phyloP scores from a whole-genome alignment of 2,113 vertebrate species.

The Empidonax traillii region DNA sequence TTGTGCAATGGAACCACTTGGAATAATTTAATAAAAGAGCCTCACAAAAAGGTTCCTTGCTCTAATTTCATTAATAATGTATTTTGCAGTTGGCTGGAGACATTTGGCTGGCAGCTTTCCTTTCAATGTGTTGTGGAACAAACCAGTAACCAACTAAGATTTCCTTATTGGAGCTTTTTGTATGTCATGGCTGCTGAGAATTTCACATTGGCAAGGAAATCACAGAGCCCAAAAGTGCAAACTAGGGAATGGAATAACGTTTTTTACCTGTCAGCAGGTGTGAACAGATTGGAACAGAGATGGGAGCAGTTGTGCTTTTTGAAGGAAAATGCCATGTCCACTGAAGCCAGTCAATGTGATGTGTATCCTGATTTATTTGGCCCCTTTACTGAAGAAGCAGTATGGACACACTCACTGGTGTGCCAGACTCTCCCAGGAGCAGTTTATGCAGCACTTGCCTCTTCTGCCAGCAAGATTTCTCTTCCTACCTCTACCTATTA shows the following conservation, averaged over 20 bases:
- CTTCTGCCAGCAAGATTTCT: neutral
- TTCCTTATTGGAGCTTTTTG: neutral
- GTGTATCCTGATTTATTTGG: neutral
- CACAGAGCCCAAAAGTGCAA: neutral
- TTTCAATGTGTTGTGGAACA: neutral
- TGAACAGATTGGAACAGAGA: neutral
- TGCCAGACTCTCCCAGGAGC: neutral
- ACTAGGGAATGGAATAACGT: neutral
- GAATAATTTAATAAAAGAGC: constrained; percentile 57
- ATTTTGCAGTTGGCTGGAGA: constrained; percentile 11
- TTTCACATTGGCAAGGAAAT: neutral
- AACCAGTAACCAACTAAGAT: neutral
- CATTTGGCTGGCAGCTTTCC: neutral
- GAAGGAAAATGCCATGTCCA: neutral
- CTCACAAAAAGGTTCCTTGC: neutral
- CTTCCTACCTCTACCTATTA: neutral
- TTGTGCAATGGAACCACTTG: constrained; percentile 22
- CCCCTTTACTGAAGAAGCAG: neutral
- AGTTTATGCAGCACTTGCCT: neutral
- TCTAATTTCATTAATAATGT: constrained; percentile 19
- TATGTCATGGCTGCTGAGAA: neutral
- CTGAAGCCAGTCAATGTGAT: neutral
- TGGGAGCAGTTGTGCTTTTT: neutral
- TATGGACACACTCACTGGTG: neutral
- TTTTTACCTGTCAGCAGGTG: neutral